Evolutionary conservation across 2,113 vertebrate genomes (phyloP).

Genomic region (Odontophorus gujanensis): DNA sequence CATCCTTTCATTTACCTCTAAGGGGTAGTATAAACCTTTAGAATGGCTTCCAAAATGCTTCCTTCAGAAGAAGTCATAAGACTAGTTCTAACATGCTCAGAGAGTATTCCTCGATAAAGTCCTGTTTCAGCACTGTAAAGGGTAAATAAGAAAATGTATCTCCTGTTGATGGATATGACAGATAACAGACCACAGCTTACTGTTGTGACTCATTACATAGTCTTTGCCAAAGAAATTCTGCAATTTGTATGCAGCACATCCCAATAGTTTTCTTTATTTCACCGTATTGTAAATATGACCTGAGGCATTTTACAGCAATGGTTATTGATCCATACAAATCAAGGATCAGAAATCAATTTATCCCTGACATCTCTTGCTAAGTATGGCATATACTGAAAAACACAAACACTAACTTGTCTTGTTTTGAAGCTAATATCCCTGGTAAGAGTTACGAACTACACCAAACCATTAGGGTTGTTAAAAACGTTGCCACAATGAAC

Average conservation of each 20-base stretch:
- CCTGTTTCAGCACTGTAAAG: background rate
- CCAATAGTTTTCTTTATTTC: background rate
- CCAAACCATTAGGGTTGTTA: background rate
- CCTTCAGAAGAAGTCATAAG: slow-evolving; percentile 15
- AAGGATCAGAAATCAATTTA: slow-evolving; percentile 2
- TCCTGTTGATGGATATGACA: background rate
- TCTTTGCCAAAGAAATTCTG: background rate
- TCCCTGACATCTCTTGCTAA: background rate
- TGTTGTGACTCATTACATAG: background rate
- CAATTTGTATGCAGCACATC: background rate
- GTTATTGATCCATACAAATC: background rate
- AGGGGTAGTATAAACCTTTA: background rate
- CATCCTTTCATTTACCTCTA: slow-evolving; percentile 20
- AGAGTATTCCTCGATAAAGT: background rate
- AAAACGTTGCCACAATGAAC: background rate
- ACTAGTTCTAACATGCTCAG: background rate
- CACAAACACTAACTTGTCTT: background rate
- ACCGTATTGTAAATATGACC: background rate
- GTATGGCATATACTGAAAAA: background rate
- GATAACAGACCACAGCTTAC: background rate
- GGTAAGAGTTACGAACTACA: background rate
- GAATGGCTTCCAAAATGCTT: background rate
- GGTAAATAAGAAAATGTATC: background rate
- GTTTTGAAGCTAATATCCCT: background rate
- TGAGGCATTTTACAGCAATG: background rate